Evolutionary conservation across 1,140 invertebrate genomes (phyloP).

Genomic region (Pseudomyrmex dendroicus): DNA sequence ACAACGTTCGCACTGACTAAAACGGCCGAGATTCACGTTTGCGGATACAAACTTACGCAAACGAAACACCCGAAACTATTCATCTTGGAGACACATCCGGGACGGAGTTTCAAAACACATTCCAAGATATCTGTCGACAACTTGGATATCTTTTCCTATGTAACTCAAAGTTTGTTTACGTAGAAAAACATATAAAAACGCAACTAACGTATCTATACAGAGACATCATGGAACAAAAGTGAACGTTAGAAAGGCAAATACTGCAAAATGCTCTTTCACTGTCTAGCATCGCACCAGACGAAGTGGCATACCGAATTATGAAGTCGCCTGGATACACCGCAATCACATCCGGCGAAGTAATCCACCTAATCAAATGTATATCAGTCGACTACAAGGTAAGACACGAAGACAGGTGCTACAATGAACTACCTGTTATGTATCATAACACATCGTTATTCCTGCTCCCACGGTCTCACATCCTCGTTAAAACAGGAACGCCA

Average conservation of each 20-base stretch:
- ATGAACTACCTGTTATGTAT: too few relatives aligned
- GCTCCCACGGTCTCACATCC: too few relatives aligned
- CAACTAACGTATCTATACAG: neutral
- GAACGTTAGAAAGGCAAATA: conserved; percentile 14
- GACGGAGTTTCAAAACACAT: neutral
- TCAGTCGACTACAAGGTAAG: too few relatives aligned
- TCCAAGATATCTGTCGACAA: neutral
- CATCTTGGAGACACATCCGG: conserved; percentile 61
- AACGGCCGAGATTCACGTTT: conserved; percentile 10
- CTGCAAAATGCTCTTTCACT: too few relatives aligned
- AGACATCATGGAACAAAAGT: neutral
- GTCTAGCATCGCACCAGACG: too few relatives aligned
- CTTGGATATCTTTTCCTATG: neutral
- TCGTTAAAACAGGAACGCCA: too few relatives aligned
- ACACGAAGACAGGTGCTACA: too few relatives aligned
- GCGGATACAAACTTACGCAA: conserved; percentile 36
- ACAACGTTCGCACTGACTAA: conserved; percentile 51
- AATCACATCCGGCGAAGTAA: too few relatives aligned
- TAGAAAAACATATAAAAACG: neutral
- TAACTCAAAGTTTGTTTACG: conserved; percentile 21
- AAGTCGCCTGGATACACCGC: too few relatives aligned
- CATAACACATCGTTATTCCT: too few relatives aligned
- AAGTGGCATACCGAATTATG: too few relatives aligned
- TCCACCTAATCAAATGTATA: too few relatives aligned
- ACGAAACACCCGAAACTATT: conserved; percentile 70